Percentiles rank a stretch among this genome's conserved stretches.
Evolutionary conservation across 2,888 invertebrate genomes (phyloP).

Genomic region (Brachynemurus nebulosus): DNA sequence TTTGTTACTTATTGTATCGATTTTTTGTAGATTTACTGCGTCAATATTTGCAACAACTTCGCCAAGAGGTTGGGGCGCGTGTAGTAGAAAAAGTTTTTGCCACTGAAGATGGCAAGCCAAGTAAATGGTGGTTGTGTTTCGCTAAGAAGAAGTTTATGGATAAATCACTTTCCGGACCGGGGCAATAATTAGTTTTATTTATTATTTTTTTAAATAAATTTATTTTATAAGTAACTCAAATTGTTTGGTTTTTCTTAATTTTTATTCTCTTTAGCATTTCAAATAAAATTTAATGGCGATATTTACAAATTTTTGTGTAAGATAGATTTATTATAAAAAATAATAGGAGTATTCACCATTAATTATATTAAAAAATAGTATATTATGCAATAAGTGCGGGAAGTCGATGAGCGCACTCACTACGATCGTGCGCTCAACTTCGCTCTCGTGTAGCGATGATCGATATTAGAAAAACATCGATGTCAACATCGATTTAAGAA

Average conservation of each 20-base stretch:
- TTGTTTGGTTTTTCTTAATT: neutral
- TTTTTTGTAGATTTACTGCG: constrained; percentile 68
- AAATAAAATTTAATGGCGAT: too few species aligned
- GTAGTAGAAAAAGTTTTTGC: constrained; percentile 87
- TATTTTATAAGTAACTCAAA: too few species aligned
- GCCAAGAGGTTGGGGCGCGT: constrained; percentile 88
- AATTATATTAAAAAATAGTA: neutral
- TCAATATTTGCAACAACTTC: constrained; percentile 82
- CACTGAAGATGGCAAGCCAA: constrained; percentile 83
- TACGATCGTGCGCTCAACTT: too few species aligned
- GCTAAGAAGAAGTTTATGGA: constrained; percentile 99
- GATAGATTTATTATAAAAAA: neutral
- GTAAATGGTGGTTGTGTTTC: constrained; percentile 99
- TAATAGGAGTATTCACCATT: neutral
- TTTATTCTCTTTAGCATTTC: too few species aligned
- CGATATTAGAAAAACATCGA: too few species aligned
- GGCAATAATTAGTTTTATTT: constrained; percentile 40
- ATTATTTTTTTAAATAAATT: neutral
- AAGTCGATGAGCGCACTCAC: too few species aligned
- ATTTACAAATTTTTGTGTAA: neutral
- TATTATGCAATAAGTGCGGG: neutral
- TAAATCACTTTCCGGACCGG: constrained; percentile 84
- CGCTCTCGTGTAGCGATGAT: too few species aligned
- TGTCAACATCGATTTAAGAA: too few species aligned
- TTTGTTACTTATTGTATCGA: neutral